phyloP scores from a whole-genome alignment of 2,113 vertebrate species.

The Microcebus griseorufus region DNA sequence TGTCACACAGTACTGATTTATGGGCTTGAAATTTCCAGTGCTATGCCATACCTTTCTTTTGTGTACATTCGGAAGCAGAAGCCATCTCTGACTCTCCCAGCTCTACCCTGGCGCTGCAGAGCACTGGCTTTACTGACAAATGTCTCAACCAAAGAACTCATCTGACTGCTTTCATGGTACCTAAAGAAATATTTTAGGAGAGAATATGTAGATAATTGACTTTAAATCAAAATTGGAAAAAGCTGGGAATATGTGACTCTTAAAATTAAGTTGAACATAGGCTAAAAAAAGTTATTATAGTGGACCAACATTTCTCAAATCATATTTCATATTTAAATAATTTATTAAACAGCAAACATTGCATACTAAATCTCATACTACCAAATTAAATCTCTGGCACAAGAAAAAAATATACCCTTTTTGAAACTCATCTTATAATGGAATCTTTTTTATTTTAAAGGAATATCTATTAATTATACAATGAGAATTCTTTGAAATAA shows the following conservation, averaged over 20 bases:
- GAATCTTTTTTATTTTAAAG: neutral
- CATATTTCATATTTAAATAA: neutral
- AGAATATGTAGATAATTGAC: neutral
- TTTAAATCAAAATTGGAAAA: neutral
- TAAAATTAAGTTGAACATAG: neutral
- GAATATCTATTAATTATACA: neutral
- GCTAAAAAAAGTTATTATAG: neutral
- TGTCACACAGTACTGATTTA: neutral
- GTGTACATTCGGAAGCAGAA: slow-evolving; percentile 98
- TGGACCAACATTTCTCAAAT: neutral
- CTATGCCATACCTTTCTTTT: slow-evolving; percentile 83
- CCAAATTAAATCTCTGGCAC: neutral
- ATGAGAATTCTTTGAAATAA: neutral
- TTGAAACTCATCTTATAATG: neutral
- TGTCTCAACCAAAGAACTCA: slow-evolving; percentile 97
- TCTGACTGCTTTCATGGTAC: slow-evolving; percentile 98
- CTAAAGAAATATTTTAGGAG: slow-evolving; percentile 80
- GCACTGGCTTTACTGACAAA: slow-evolving; percentile 99
- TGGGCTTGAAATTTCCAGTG: neutral
- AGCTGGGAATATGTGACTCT: neutral
- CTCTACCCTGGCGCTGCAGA: slow-evolving; percentile 96
- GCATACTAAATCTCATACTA: neutral
- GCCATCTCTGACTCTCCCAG: slow-evolving; percentile 93
- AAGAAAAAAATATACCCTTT: neutral
- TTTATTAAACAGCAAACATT: neutral